These are phyloP conservation scores for Syngnathus acus DNA, from an alignment of 2,797 vertebrate species.

Conservation along the genomic window DNA sequence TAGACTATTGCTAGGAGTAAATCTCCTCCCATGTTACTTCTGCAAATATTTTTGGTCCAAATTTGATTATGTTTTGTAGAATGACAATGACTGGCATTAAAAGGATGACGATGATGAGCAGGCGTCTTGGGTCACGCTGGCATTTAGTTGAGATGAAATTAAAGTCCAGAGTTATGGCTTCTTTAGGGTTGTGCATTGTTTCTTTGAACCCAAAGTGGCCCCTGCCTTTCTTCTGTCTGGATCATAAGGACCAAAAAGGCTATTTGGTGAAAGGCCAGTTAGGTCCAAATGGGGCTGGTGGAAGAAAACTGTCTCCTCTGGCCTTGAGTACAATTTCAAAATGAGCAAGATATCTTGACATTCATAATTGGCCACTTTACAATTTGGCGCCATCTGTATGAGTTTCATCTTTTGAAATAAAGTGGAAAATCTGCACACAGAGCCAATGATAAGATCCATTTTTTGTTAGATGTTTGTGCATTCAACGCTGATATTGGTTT, in stretches of 20 bases:
- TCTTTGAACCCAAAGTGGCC: conserved; percentile 51
- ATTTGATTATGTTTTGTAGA: conserved; percentile 70
- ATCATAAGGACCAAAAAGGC: conserved; percentile 55
- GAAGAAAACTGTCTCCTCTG: conserved; percentile 53
- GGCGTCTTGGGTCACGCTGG: conserved; percentile 62
- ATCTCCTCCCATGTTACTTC: conserved; percentile 52
- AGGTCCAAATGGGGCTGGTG: conserved; percentile 49
- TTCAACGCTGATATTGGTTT: conserved; percentile 26
- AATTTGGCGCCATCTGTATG: conserved; percentile 32
- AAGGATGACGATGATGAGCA: conserved; percentile 61
- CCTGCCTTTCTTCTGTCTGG: conserved; percentile 38
- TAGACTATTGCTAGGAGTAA: conserved; percentile 45
- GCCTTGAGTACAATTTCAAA: conserved; percentile 32
- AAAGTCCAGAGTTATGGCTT: conserved; percentile 61
- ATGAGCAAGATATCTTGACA: conserved; percentile 47
- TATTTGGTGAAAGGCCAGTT: conserved; percentile 59
- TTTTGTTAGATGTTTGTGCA: conserved; percentile 9
- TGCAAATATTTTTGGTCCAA: conserved; percentile 66
- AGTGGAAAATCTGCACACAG: conserved; percentile 14
- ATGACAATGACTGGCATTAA: conserved; percentile 65
- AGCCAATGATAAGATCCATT: not conserved
- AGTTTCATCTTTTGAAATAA: conserved; percentile 33
- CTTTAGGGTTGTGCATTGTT: conserved; percentile 49
- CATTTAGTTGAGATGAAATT: conserved; percentile 71
- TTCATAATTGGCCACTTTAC: conserved; percentile 31